Evolutionary conservation across 1,140 invertebrate species (phyloP).

Genomic region (Aethina tumida): DNA sequence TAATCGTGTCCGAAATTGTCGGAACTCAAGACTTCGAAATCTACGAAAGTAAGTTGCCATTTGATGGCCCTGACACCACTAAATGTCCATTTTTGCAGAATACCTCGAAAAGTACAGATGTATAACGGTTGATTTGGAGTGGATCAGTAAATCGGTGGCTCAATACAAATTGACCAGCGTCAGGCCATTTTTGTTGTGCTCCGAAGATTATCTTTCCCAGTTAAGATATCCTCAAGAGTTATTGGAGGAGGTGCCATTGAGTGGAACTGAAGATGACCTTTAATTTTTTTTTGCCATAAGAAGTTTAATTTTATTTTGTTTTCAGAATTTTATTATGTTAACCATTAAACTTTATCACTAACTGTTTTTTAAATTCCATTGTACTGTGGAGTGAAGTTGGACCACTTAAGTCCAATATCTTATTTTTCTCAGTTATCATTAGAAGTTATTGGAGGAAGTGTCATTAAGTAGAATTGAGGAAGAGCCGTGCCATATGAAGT

Average conservation of each 20-base stretch:
- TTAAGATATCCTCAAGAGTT: slow-evolving; percentile 28
- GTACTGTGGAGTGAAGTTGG: no score
- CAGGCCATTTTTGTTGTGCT: slow-evolving; percentile 24
- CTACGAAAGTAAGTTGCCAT: slow-evolving; percentile 29
- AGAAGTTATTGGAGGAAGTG: no score
- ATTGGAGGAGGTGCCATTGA: slow-evolving; percentile 16
- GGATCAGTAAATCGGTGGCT: slow-evolving; percentile 30
- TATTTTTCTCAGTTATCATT: no score
- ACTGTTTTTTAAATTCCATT: no score
- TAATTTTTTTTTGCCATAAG: slow-evolving; percentile 3
- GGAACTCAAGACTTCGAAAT: slow-evolving; percentile 24
- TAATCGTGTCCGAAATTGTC: slow-evolving; percentile 28
- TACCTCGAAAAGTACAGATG: slow-evolving; percentile 26
- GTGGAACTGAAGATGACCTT: slow-evolving; percentile 11
- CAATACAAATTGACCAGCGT: slow-evolving; percentile 27
- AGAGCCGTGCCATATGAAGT: no score
- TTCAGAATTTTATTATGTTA: slow-evolving; percentile 3
- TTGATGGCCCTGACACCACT: slow-evolving; percentile 2
- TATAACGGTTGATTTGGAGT: slow-evolving; percentile 31
- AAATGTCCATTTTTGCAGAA: slow-evolving; percentile 22
- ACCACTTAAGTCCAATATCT: no score
- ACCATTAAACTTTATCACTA: no score
- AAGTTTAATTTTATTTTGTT: slow-evolving; percentile 2
- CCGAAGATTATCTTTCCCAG: slow-evolving; percentile 23
- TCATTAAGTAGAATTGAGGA: no score